Evolutionary conservation across 2,888 invertebrate species (phyloP).

Genomic region (Aspidapion aeneum): DNA sequence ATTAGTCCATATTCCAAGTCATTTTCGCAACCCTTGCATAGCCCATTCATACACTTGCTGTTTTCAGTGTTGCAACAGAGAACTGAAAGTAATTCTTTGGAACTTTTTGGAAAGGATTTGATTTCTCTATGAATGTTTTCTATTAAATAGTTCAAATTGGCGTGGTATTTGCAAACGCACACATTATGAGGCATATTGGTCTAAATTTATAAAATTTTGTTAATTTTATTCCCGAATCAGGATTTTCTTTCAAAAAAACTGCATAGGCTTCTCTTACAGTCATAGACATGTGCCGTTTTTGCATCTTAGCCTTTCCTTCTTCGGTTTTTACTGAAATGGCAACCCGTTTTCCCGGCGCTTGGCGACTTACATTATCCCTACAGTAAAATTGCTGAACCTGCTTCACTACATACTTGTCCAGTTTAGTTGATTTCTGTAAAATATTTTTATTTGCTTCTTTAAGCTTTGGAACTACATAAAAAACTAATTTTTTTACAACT

Average conservation of each 20-base stretch:
- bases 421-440: not conserved
- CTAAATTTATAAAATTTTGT: too few relatives aligned
- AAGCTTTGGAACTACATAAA: constrained; percentile 7
- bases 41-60: constrained; percentile 6
- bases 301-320: constrained; percentile 3
- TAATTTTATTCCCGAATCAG: not conserved
- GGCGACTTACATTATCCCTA: constrained; percentile 1
- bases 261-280: constrained; percentile 3
- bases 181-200: constrained; percentile 2
- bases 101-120: not conserved
- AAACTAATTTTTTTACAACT: constrained; percentile 7
- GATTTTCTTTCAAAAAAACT: constrained; percentile 10
- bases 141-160: constrained; percentile 2
- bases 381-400: constrained; percentile 3
- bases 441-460: not conserved
- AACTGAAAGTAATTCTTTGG: not conserved
- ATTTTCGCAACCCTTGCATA: not conserved
- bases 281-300: constrained; percentile 5
- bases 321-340: constrained; percentile 6
- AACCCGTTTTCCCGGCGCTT: constrained; percentile 7
- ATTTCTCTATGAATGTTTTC: not conserved
- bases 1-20: not conserved
- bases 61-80: constrained; percentile 2
- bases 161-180: not conserved
- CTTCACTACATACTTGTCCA: not conserved